Percentiles rank a stretch among this genome's conserved stretches.
Evolutionary conservation across 2,113 vertebrate species (phyloP).

Genomic region (Cranoglanis bouderius): DNA sequence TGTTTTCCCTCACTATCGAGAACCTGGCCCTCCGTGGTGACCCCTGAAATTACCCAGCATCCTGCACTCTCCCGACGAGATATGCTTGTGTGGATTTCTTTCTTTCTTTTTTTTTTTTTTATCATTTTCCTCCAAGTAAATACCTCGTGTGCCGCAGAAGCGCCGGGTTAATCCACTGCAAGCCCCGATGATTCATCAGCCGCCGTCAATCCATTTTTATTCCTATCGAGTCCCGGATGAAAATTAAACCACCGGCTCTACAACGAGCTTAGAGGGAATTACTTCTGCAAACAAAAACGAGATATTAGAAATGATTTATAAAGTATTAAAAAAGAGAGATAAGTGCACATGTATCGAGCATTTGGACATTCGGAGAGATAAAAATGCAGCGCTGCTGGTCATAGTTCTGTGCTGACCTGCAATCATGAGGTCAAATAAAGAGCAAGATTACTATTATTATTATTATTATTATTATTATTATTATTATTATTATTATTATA

Average conservation of each 20-base stretch:
- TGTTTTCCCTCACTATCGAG: not conserved
- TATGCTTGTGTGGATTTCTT: constrained; percentile 28
- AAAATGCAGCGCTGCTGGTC: constrained; percentile 24
- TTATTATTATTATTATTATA: not conserved
- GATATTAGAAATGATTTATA: constrained; percentile 69
- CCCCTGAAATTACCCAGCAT: constrained; percentile 34
- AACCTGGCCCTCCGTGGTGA: not conserved
- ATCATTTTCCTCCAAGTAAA: constrained; percentile 32
- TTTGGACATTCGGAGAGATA: constrained; percentile 35
- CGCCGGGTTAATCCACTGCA: constrained; percentile 57
- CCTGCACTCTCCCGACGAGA: constrained; percentile 20
- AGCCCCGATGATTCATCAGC: constrained; percentile 55
- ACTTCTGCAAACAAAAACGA: constrained; percentile 72
- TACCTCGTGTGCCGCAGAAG: constrained; percentile 26
- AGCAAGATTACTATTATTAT: not conserved
- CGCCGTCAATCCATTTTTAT: constrained; percentile 58
- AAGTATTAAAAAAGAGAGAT: constrained; percentile 28
- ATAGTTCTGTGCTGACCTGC: not conserved
- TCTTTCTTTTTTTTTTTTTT: constrained; percentile 20
- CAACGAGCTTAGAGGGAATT: constrained; percentile 75
- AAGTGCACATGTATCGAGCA: constrained; percentile 46
- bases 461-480: not conserved
- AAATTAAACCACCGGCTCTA: constrained; percentile 68
- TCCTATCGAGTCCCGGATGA: constrained; percentile 62
- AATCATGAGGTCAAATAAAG: not conserved